Evolutionary conservation across 2,113 vertebrate species (phyloP).

Genomic region (Pelecanoides urinatrix): DNA sequence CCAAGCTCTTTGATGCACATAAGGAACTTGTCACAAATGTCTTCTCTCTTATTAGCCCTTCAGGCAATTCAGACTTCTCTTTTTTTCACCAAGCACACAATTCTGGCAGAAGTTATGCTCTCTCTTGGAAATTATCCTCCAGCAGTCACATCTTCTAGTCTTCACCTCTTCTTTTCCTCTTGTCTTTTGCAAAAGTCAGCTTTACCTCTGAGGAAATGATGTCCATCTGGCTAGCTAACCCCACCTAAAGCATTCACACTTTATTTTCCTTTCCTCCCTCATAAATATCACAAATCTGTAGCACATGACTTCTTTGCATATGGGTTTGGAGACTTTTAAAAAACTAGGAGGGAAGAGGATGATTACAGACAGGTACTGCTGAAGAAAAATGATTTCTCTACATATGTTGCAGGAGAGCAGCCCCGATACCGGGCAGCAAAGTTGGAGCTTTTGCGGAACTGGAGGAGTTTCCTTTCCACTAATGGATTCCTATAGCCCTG

Average conservation of each 20-base stretch:
- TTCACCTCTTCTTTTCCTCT: background rate
- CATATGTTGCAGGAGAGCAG: background rate
- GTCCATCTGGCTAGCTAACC: background rate
- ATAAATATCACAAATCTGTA: background rate
- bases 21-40: background rate
- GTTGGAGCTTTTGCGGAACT: background rate
- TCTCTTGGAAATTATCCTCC: background rate
- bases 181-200: background rate
- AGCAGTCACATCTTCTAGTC: background rate
- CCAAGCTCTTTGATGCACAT: background rate
- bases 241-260: rapidly evolving
- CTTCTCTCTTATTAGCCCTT: background rate
- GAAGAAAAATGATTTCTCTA: background rate
- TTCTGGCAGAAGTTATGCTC: background rate
- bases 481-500: background rate
- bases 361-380: background rate
- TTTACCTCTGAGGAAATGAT: background rate
- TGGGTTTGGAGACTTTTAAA: background rate
- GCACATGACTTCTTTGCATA: background rate
- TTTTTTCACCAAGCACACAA: background rate
- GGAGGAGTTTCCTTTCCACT: background rate
- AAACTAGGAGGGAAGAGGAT: background rate
- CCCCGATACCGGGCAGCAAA: rapidly evolving
- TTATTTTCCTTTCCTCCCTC: background rate
- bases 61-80: background rate